Evolutionary conservation across 2,113 vertebrate species (phyloP).

Genomic region (Holacanthus passer): DNA sequence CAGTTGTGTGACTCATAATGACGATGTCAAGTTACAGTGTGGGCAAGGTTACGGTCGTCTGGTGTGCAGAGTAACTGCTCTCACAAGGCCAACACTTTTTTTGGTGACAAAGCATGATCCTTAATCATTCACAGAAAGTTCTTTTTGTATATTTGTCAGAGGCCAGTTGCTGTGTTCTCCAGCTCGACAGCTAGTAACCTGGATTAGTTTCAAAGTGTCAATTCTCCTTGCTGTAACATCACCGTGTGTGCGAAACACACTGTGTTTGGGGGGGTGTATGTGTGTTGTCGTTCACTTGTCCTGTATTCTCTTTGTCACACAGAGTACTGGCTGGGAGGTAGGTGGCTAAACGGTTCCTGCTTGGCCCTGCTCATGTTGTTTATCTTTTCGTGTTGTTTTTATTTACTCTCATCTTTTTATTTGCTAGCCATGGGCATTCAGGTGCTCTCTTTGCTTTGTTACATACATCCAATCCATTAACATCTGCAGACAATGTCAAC

Average conservation of each 20-base stretch:
- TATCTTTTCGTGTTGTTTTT: slow-evolving; percentile 52
- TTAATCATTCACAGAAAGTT: background rate
- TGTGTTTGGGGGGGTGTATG: slow-evolving; percentile 43
- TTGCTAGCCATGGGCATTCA: slow-evolving; percentile 92
- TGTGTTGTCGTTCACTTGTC: slow-evolving; percentile 86
- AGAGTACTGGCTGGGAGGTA: slow-evolving; percentile 99
- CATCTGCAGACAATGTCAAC: slow-evolving; percentile 82
- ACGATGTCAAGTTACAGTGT: slow-evolving; percentile 11
- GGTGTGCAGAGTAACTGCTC: slow-evolving; percentile 35
- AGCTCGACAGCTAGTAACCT: slow-evolving; percentile 28
- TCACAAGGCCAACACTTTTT: background rate
- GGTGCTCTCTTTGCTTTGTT: slow-evolving; percentile 90
- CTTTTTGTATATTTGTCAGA: background rate
- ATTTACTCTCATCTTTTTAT: slow-evolving; percentile 78
- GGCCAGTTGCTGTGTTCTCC: slow-evolving; percentile 39
- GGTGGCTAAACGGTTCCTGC: slow-evolving; percentile 94
- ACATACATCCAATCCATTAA: slow-evolving; percentile 92
- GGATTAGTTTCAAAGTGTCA: slow-evolving; percentile 28
- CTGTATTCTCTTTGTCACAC: slow-evolving; percentile 94
- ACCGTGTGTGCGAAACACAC: slow-evolving; percentile 6
- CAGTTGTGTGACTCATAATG: slow-evolving; percentile 36
- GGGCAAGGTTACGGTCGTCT: slow-evolving; percentile 32
- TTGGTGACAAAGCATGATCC: background rate
- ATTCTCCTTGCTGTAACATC: slow-evolving; percentile 50
- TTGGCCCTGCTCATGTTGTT: slow-evolving; percentile 88